These are phyloP conservation scores for Lagocephalus sceleratus DNA, from an alignment of 2,797 vertebrate species.

Conservation along the genomic window DNA sequence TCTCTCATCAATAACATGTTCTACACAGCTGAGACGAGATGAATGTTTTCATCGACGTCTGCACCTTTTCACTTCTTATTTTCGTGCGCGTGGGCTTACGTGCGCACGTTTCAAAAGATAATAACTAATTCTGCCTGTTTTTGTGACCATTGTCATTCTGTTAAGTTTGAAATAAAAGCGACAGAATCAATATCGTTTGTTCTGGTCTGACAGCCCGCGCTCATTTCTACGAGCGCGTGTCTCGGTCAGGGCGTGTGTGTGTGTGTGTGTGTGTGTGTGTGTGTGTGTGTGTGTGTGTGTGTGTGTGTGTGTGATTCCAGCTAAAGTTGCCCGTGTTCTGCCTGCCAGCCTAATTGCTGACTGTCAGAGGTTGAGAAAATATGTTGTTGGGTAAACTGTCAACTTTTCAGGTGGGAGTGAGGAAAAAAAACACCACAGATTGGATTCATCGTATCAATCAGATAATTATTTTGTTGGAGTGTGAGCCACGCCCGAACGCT, in stretches of 20 bases:
- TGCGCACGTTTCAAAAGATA: constrained; percentile 37
- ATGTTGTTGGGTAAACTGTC: constrained; percentile 40
- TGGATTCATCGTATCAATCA: constrained; percentile 55
- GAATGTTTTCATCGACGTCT: constrained; percentile 32
- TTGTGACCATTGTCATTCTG: constrained; percentile 32
- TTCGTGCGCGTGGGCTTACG: constrained; percentile 24
- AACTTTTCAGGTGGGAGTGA: constrained; percentile 31
- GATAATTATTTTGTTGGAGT: constrained; percentile 66
- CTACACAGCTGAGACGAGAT: constrained; percentile 40
- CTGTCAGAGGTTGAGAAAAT: constrained; percentile 48
- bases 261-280: constrained; percentile 18
- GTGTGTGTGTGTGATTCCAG: constrained; percentile 34
- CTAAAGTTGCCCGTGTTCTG: constrained; percentile 49
- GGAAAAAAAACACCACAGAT: constrained; percentile 36
- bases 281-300: constrained; percentile 7
- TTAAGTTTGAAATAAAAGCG: constrained; percentile 48
- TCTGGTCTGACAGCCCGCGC: constrained; percentile 33
- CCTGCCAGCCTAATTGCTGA: constrained; percentile 57
- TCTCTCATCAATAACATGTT: constrained; percentile 54
- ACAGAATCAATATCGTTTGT: constrained; percentile 53
- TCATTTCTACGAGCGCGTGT: constrained; percentile 6
- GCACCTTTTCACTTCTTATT: constrained; percentile 29
- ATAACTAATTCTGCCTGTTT: constrained; percentile 25
- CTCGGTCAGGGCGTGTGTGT: not conserved
- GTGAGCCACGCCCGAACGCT: constrained; percentile 54